A percentile compares a stretch with the other conserved stretches of the same genome.
Conservation (phyloP, 2,888 invertebrate species). For the Melolontha melolontha region DNA sequence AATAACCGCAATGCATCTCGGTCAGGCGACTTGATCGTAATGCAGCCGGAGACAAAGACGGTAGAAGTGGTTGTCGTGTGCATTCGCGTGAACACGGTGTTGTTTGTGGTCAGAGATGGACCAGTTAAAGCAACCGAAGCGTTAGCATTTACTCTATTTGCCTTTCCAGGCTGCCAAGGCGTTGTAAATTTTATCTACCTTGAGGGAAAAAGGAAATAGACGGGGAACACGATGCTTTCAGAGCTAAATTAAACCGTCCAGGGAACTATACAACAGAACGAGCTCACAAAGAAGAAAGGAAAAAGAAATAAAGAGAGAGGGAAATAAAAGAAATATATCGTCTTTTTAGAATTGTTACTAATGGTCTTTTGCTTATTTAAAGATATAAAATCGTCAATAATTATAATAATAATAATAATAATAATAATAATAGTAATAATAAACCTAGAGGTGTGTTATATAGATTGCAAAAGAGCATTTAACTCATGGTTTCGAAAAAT, state of each 20-base stretch:
- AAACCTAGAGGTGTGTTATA: no score
- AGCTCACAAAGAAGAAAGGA: no score
- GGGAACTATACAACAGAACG: neutral
- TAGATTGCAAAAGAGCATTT: no score
- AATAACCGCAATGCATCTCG: constrained; percentile 6
- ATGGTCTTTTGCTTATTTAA: no score
- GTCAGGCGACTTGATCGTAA: neutral
- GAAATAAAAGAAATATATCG: no score
- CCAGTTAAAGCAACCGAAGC: constrained; percentile 20
- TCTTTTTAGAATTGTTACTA: no score
- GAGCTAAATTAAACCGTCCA: constrained; percentile 34
- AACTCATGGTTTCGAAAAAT: no score
- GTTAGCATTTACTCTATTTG: constrained; percentile 34
- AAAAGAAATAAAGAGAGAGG: no score
- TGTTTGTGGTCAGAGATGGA: constrained; percentile 17
- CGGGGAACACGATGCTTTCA: constrained; percentile 15
- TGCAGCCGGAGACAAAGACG: neutral
- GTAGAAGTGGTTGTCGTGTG: neutral
- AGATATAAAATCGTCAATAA: no score
- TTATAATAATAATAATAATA: no score
- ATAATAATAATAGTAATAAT: no score
- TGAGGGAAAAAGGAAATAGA: constrained; percentile 26
- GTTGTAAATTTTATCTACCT: constrained; percentile 37
- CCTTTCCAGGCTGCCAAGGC: constrained; percentile 25
- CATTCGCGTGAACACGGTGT: constrained; percentile 18